Evolutionary conservation across 92 coral and sea anemone genomes (phyloP), one percentile per base, ranked within the genome.

Genomic region (Phenganax stokvisi): DNA sequence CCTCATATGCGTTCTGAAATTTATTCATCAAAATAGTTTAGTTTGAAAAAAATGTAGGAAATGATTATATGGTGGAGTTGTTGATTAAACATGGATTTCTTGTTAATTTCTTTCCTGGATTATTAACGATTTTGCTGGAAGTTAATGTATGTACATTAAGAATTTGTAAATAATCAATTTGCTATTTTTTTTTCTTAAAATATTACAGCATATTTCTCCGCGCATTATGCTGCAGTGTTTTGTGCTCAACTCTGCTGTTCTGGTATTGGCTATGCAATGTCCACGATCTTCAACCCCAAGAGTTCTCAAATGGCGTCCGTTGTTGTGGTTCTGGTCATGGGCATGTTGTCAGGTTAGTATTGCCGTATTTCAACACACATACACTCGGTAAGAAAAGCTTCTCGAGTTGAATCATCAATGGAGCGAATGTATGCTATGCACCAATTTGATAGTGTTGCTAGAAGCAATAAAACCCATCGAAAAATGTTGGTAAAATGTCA

Each of bases 301-400:
- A 88, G 83, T 75, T 84, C 90, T 28, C 90, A 88, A 57, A 84
- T 88, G 88, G 90, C 90, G 12, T 80, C 88, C 31, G 90, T 88
- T 11, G 87, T 88, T 25, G 71, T 79, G 17, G 75, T 80, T n/a
- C 79, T 88, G 66, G 57, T 88, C 65, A 88, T 85, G 84, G 85
- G 86, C 3, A 58, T 88, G 66, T 30, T 88, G 37, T 77, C 90
- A 80, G 90, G 90, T 87, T 12, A 10, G 84, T 70, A 12, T 64
- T 11, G 17, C 7, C 16, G 0, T 59, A 37, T 5, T 37, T 37
- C 47, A 37, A 37, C 2, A 5, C 47, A 37, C 2, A 5, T 37
- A 2, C 47, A 5, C 47, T 37, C 0, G 47, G 47, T 37, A 37
- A 37, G 5, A 37, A 37, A 37, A 37, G 5, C 47, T 37, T 37